Evolutionary conservation across 92 coral and sea anemone species (phyloP).

Genomic region (Anthopleura xanthogrammica): DNA sequence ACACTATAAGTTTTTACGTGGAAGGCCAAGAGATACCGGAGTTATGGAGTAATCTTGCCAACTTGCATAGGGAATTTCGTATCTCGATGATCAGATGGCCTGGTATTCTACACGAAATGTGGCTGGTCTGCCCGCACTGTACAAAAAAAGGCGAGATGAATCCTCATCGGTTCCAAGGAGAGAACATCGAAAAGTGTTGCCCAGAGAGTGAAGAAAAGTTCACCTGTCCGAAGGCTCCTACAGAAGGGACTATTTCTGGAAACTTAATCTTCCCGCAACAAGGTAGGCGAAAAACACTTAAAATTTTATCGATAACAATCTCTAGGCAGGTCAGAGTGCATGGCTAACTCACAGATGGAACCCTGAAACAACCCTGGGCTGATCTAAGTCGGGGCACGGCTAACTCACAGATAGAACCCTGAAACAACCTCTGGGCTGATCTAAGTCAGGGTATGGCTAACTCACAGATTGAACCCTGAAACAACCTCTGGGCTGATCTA

Average conservation of each 20-base stretch:
- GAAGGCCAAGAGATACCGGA: constrained; percentile 40
- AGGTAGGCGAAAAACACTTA: constrained; percentile 6
- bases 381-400: too few relatives aligned
- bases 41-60: constrained; percentile 47
- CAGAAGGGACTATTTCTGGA: not conserved
- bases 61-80: constrained; percentile 30
- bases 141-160: constrained; percentile 20
- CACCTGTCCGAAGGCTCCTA: constrained; percentile 41
- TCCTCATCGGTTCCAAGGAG: constrained; percentile 47
- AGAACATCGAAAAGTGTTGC: constrained; percentile 23
- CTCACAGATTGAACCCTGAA: too few relatives aligned
- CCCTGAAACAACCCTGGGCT: too few relatives aligned
- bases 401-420: too few relatives aligned
- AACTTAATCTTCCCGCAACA: constrained; percentile 22
- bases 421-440: too few relatives aligned
- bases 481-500: too few relatives aligned
- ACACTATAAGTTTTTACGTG: constrained; percentile 33
- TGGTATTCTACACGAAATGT: constrained; percentile 49
- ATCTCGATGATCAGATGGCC: constrained; percentile 57
- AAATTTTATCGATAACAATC: not conserved
- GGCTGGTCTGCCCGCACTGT: constrained; percentile 70
- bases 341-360: too few relatives aligned
- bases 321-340: not conserved
- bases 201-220: constrained; percentile 29
- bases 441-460: too few relatives aligned